Base-by-base conservation (phyloP, 2,113 vertebrate species). In the Corythaeola cristata region DNA sequence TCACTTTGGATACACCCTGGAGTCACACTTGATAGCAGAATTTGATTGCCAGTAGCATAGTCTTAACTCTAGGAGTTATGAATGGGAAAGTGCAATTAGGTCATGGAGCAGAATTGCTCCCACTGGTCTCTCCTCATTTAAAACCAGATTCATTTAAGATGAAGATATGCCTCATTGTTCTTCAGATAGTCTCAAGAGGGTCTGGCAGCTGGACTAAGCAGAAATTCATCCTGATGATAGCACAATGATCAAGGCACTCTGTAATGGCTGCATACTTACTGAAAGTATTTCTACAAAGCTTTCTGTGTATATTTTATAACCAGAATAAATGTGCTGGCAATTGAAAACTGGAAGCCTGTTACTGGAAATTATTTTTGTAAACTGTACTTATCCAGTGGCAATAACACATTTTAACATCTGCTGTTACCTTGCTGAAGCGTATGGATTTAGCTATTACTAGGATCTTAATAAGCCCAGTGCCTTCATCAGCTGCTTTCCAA, bases 321-420 rank as follows among this genome's bases (percentile, higher is more conserved):
- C 64, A 82, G 78, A 75, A 79, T 93, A 95, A 96, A 93, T 93
- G 56, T 78, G 71, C 66, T 95, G 39, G 71, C 75, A 94, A 60
- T 73, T 58, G 79, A 86, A 89, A 96, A 62, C 47, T 95, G 39
- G 72, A 95, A 94, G 76, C 44, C 62, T 92, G 69, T 91, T 80
- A 78, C 66, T 86, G 76, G 82, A 92, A 96, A 79, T 77, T 44
- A 78, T 92, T 97, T 97, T 96, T 68, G 39, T 66, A 95, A 93
- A 91, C 74, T 89, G 32, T 78, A 93, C 91, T 96, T 95, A 96
- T 90, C 78, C 84, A 64, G 69, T 52, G 49, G 86, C 77, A 94
- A 76, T 90, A 92, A 90, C 62, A 58, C 77, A 82, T 94, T 96
- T 95, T 79, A 96, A 89, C 91, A 88, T 92, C 77, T 92, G 95